Percentiles rank a stretch among this genome's conserved stretches.
Evolutionary conservation across 1,140 invertebrate species (phyloP).

Genomic region (Zaprionus capensis): DNA sequence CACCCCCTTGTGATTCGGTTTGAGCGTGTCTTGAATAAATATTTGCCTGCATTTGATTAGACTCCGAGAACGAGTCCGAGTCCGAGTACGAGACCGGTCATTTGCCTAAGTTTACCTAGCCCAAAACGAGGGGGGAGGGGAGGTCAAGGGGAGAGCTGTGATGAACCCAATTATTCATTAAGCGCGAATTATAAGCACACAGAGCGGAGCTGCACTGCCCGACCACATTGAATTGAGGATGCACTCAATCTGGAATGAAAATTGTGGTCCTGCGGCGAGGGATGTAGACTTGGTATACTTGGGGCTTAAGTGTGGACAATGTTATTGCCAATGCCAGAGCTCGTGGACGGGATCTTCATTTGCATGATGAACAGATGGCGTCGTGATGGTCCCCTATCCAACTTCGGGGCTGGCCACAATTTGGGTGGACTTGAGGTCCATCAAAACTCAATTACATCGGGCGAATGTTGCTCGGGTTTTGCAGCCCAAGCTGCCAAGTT

Average conservation of each 20-base stretch:
- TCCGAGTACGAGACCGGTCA: neutral
- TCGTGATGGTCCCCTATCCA: neutral
- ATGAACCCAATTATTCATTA: conserved; percentile 16
- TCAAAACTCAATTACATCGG: conserved; percentile 67
- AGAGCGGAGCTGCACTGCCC: neutral
- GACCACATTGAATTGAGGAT: neutral
- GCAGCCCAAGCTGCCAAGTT: conserved; percentile 22
- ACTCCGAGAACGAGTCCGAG: neutral
- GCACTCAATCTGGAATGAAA: neutral
- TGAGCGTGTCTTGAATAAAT: conserved; percentile 51
- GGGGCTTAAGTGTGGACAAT: conserved; percentile 8
- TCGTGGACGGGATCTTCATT: conserved; percentile 39
- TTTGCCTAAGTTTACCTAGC: conserved; percentile 3
- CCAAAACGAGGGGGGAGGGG: neutral
- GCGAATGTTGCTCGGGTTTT: neutral
- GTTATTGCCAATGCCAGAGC: conserved; percentile 21
- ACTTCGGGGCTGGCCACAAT: neutral
- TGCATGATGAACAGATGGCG: conserved; percentile 59
- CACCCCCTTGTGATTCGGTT: neutral
- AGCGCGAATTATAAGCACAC: conserved; percentile 3
- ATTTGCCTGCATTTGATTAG: conserved; percentile 34
- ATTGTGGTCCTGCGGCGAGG: neutral
- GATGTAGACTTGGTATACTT: conserved; percentile 3
- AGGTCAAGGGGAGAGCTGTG: neutral
- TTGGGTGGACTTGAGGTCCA: conserved; percentile 39